Conservation (phyloP, 1,140 invertebrate species). For the Neodiprion lecontei region DNA sequence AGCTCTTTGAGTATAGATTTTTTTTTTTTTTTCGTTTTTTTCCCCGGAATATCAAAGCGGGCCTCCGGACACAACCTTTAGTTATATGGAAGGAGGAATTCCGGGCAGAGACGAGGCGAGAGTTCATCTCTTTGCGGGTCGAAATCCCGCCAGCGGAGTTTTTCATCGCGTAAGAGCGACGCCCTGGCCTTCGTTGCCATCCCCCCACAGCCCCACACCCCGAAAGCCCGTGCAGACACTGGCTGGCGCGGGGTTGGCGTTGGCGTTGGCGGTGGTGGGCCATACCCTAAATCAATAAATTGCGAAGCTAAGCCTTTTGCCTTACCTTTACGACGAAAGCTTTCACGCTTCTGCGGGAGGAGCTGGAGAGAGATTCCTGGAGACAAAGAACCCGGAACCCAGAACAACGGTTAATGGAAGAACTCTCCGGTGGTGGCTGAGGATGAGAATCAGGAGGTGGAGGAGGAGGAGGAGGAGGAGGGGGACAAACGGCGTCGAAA, state of each 20-base stretch:
- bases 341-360: background rate
- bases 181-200: no score
- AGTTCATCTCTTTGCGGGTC: no score
- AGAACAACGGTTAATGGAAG: background rate
- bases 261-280: background rate
- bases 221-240: background rate
- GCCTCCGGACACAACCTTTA: no score
- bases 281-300: background rate
- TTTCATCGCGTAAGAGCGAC: background rate
- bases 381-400: background rate
- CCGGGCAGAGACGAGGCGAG: no score
- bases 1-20: background rate
- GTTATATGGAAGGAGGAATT: no score
- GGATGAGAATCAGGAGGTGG: no score
- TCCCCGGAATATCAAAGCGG: no score
- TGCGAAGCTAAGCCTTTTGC: constrained; percentile 6
- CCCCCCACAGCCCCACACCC: background rate
- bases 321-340: constrained; percentile 1
- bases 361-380: background rate
- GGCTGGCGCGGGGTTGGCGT: background rate
- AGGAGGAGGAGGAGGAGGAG: no score
- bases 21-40: no score
- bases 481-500: background rate
- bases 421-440: no score
- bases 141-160: background rate